phyloP scores from a whole-genome alignment of 1,140 invertebrate species.

The Solenopsis invicta region DNA sequence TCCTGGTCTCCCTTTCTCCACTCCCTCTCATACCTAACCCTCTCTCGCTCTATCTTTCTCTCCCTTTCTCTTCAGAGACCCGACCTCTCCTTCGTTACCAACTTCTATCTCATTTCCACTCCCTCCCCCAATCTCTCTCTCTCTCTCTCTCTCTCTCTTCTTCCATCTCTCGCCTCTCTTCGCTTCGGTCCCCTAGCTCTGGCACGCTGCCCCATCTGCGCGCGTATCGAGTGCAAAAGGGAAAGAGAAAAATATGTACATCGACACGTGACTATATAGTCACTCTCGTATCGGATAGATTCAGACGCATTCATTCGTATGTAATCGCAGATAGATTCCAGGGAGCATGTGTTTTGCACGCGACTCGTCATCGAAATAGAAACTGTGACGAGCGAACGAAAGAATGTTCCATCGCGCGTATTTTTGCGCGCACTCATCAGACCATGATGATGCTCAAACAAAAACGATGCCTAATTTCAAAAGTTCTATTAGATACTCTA shows the following conservation, averaged over 20 bases:
- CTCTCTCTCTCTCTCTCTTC: neutral
- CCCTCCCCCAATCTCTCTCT: neutral
- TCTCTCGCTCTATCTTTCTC: constrained; percentile 53
- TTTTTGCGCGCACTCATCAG: neutral
- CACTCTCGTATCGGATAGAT: constrained; percentile 9
- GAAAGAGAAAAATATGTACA: constrained; percentile 59
- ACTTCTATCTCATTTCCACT: constrained; percentile 57
- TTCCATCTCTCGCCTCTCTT: neutral
- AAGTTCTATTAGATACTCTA: neutral
- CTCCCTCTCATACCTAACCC: constrained; percentile 33
- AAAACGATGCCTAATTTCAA: neutral
- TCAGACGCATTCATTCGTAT: constrained; percentile 43
- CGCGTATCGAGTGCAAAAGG: constrained; percentile 37
- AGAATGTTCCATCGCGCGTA: neutral
- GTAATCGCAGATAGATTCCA: constrained; percentile 50
- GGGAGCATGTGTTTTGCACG: constrained; percentile 6
- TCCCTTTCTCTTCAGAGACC: constrained; percentile 46
- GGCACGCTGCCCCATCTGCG: constrained; percentile 55
- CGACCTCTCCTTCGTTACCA: constrained; percentile 42
- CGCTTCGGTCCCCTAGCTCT: constrained; percentile 42
- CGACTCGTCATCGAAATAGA: constrained; percentile 25
- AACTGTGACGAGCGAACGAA: neutral
- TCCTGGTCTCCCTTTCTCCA: constrained; percentile 60
- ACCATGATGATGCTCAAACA: neutral
- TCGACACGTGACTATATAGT: constrained; percentile 49